Percentiles rank a stretch among this genome's conserved stretches.
Evolutionary conservation across 2,888 invertebrate genomes (phyloP).

Genomic region (Apantesis nais): DNA sequence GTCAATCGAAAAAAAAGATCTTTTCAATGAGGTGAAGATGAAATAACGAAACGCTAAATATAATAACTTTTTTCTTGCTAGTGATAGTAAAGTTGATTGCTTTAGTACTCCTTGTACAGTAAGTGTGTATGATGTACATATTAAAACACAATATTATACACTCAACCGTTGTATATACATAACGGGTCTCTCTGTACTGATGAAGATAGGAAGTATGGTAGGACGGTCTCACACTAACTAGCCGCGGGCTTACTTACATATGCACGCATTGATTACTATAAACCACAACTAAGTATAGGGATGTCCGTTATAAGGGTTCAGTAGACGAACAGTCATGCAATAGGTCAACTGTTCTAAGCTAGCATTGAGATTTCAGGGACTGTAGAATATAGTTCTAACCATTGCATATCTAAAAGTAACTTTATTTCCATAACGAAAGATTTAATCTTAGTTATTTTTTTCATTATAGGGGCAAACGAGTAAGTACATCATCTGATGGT

Average conservation of each 20-base stretch:
- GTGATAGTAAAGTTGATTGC: neutral
- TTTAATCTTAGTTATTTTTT: too few species aligned
- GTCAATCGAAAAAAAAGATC: neutral
- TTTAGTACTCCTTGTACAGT: neutral
- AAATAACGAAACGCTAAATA: neutral
- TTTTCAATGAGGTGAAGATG: neutral
- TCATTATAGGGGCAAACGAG: too few species aligned
- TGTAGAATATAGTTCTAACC: too few species aligned
- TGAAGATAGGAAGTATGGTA: constrained; percentile 9
- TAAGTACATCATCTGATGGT: too few species aligned
- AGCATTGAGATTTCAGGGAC: too few species aligned
- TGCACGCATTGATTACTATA: constrained; percentile 12
- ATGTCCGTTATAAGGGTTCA: neutral
- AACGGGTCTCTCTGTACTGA: neutral
- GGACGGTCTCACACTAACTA: constrained; percentile 7
- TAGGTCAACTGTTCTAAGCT: neutral
- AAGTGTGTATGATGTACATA: neutral
- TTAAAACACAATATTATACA: neutral
- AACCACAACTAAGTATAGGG: constrained; percentile 7
- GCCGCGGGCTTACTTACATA: constrained; percentile 10
- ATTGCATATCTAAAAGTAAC: too few species aligned
- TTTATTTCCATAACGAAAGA: too few species aligned
- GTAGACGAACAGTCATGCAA: neutral
- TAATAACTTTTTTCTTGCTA: neutral
- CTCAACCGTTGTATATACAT: neutral